phyloP scores from a whole-genome alignment of 1,140 invertebrate genomes.

The Paracyclopina nana region DNA sequence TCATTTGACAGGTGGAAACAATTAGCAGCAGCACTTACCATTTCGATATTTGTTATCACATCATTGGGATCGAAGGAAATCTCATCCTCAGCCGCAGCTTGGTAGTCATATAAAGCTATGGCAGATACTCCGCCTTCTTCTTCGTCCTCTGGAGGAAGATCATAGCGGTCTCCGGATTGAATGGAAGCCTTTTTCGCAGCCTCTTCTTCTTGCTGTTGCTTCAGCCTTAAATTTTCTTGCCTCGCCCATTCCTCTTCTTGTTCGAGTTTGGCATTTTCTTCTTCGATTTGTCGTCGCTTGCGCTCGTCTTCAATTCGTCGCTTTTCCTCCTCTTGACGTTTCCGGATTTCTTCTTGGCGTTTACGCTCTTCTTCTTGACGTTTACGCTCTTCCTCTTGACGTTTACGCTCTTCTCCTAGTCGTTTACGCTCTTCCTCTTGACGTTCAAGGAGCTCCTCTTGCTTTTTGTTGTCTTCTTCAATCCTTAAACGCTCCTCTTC shows the following conservation, averaged over 20 bases:
- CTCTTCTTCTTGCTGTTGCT: too few relatives aligned
- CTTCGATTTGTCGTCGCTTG: neutral
- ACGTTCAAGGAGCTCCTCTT: too few relatives aligned
- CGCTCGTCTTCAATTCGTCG: neutral
- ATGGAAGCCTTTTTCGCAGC: too few relatives aligned
- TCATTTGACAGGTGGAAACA: neutral
- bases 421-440: neutral
- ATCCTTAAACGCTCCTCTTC: too few relatives aligned
- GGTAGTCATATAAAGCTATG: slow-evolving; percentile 15
- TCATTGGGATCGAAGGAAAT: slow-evolving; percentile 88
- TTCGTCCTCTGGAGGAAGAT: neutral
- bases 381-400: neutral
- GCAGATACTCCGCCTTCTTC: neutral
- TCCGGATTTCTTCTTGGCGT: neutral
- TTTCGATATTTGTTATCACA: slow-evolving; percentile 77
- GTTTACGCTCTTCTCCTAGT: neutral
- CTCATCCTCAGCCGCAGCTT: slow-evolving; percentile 66
- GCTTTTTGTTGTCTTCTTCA: too few relatives aligned
- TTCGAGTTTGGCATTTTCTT: neutral
- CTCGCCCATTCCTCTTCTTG: neutral
- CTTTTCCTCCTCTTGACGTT: neutral
- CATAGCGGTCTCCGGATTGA: too few relatives aligned
- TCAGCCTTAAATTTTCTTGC: too few relatives aligned
- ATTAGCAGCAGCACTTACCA: neutral
- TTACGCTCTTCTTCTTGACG: neutral